phyloP scores from a whole-genome alignment of 2,797 vertebrate species.

The Acipenser transmontanus region DNA sequence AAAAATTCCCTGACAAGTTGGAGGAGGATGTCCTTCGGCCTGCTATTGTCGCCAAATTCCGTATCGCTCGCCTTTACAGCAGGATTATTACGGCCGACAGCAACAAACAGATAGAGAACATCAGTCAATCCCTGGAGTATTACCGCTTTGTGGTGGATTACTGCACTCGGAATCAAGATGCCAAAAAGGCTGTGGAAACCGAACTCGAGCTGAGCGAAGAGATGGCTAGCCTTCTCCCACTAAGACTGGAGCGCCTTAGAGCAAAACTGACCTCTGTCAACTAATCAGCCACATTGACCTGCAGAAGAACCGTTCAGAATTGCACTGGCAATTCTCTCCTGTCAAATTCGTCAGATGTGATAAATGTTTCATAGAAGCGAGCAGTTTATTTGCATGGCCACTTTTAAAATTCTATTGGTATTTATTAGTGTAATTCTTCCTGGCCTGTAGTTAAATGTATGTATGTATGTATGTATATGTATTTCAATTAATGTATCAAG shows the following conservation, averaged over 20 bases:
- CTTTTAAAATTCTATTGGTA: too few species aligned
- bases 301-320: too few species aligned
- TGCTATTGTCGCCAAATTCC: constrained; percentile 90
- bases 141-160: constrained; percentile 88
- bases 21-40: constrained; percentile 89
- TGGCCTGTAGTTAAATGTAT: too few species aligned
- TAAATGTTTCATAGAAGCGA: too few species aligned
- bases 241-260: constrained; percentile 86
- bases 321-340: too few species aligned
- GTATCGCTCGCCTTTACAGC: constrained; percentile 83
- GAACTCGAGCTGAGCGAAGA: constrained; percentile 92
- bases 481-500: too few species aligned
- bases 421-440: too few species aligned
- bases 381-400: too few species aligned
- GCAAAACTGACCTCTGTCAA: constrained; percentile 56
- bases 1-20: constrained; percentile 80
- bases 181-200: constrained; percentile 69
- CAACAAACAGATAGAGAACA: constrained; percentile 79
- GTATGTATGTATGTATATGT: too few species aligned
- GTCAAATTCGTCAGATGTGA: too few species aligned
- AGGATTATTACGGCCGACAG: constrained; percentile 74
- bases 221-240: constrained; percentile 85
- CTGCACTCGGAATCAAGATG: constrained; percentile 79
- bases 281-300: constrained; percentile 29
- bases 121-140: constrained; percentile 77